phyloP scores from a whole-genome alignment of 2,888 invertebrate genomes.

The Eupithecia subumbrata region DNA sequence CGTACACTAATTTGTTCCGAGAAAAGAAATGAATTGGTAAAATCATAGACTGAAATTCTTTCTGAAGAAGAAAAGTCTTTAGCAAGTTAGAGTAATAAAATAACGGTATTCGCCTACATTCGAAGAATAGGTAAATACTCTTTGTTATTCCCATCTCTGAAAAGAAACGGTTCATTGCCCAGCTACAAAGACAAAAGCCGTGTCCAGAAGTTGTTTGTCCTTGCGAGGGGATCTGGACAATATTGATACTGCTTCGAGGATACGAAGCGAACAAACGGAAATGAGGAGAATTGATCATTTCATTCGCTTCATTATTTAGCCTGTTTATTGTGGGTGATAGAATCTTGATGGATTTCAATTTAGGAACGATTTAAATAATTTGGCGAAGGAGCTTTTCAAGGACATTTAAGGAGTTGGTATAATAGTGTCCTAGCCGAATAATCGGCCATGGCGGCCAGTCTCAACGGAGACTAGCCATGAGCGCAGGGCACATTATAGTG shows the following conservation, averaged over 20 bases:
- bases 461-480: too few relatives aligned
- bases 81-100: not conserved
- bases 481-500: not conserved
- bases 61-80: not conserved
- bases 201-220: slow-evolving; percentile 13
- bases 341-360: slow-evolving; percentile 8
- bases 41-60: too few relatives aligned
- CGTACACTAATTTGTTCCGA: too few relatives aligned
- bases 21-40: too few relatives aligned
- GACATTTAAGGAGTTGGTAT: not conserved
- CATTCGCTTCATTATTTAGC: slow-evolving; percentile 33
- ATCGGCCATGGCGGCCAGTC: not conserved
- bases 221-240: slow-evolving; percentile 27
- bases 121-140: not conserved
- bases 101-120: not conserved
- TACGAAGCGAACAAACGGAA: slow-evolving; percentile 34
- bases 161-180: slow-evolving; percentile 11
- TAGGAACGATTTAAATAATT: not conserved
- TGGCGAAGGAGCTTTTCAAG: not conserved
- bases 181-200: not conserved
- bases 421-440: not conserved
- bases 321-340: slow-evolving; percentile 21
- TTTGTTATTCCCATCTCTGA: not conserved
- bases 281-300: slow-evolving; percentile 34
- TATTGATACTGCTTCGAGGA: slow-evolving; percentile 39